A percentile compares a stretch with the other conserved stretches of the same genome.
phyloP scores from a whole-genome alignment of 2,113 vertebrate species.

The Elachura formosa region DNA sequence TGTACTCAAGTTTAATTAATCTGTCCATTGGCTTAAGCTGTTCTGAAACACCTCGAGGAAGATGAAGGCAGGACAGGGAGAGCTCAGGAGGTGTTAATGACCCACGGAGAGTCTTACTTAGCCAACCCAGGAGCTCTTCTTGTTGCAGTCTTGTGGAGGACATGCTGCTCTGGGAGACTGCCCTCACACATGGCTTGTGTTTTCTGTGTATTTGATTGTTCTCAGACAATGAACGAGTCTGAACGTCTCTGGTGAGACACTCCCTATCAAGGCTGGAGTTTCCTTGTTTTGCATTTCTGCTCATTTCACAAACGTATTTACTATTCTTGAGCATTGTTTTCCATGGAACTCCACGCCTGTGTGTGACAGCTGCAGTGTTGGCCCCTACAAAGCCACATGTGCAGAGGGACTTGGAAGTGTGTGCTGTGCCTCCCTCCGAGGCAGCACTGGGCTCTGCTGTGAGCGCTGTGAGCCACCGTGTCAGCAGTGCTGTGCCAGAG shows the following conservation, averaged over 20 bases:
- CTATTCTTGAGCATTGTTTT: neutral
- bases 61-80: neutral
- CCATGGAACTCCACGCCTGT: fast-evolving
- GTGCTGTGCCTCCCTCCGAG: neutral
- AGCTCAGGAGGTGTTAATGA: neutral
- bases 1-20: neutral
- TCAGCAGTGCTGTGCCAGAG: fast-evolving
- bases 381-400: neutral
- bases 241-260: neutral
- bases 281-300: neutral
- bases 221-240: neutral
- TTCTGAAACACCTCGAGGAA: neutral
- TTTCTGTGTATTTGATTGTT: neutral
- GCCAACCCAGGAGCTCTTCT: neutral
- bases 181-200: fast-evolving
- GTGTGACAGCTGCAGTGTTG: fast-evolving
- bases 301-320: neutral
- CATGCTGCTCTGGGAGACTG: neutral
- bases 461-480: neutral
- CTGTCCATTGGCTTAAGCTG: neutral
- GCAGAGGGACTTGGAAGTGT: neutral
- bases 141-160: neutral
- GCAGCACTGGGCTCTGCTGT: neutral
- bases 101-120: neutral
- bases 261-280: neutral